Conservation (phyloP, 2,113 vertebrate species). For the Rhabdomys dilectus region DNA sequence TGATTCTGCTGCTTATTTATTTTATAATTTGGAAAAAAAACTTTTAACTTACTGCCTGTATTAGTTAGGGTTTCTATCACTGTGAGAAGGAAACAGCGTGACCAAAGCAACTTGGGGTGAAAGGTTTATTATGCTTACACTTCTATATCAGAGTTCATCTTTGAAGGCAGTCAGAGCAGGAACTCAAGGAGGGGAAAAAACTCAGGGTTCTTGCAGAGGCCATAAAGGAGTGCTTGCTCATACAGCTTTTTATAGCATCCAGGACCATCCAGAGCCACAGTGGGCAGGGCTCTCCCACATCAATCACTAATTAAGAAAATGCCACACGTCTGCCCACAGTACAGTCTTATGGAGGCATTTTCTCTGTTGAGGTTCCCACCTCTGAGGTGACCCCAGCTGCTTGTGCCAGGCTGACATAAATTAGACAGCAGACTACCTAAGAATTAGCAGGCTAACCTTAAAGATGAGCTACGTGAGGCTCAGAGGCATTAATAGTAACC, state of each 20-base stretch:
- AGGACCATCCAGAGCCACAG: not conserved
- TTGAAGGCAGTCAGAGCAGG: not conserved
- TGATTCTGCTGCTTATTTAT: conserved; percentile 27
- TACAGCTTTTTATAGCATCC: not conserved
- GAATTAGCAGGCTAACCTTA: not conserved
- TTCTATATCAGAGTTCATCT: not conserved
- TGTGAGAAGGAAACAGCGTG: not conserved
- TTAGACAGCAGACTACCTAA: not conserved
- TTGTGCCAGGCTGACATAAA: not conserved
- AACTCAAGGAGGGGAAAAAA: not conserved
- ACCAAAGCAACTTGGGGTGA: not conserved
- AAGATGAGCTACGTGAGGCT: conserved; percentile 22
- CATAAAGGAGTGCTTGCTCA: not conserved
- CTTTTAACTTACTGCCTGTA: conserved; percentile 16
- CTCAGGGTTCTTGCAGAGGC: not conserved
- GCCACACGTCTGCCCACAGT: not conserved
- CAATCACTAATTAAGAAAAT: not conserved
- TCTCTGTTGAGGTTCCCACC: not conserved
- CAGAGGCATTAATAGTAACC: conserved; percentile 19
- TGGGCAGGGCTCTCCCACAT: not conserved
- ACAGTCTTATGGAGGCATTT: not conserved
- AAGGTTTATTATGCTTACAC: not conserved
- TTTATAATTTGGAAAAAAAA: conserved; percentile 33
- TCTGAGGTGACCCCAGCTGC: not conserved
- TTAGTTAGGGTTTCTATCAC: not conserved